A percentile compares a stretch with the other conserved stretches of the same genome.
Conservation (phyloP, 2,888 invertebrate genomes). For the Megamerina dolium region DNA sequence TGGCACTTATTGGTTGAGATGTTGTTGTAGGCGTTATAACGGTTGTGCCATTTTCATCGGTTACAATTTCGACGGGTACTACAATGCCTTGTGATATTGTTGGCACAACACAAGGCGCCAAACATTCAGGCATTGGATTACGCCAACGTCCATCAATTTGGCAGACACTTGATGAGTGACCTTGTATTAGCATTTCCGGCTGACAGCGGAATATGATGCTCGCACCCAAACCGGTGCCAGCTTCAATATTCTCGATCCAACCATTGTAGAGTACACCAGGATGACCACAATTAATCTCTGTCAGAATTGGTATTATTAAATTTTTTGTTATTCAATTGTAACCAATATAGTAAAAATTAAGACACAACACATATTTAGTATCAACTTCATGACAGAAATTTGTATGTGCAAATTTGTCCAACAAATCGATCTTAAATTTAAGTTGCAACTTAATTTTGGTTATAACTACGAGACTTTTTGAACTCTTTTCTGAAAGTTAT, state of each 20-base stretch:
- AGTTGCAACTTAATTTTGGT: too few species aligned
- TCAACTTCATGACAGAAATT: too few species aligned
- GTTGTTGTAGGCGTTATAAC: constrained; percentile 47
- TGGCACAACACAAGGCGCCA: constrained; percentile 92
- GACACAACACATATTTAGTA: too few species aligned
- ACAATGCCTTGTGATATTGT: constrained; percentile 74
- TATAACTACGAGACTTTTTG: too few species aligned
- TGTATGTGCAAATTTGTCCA: too few species aligned
- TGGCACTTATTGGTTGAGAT: constrained; percentile 26
- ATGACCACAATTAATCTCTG: constrained; percentile 95
- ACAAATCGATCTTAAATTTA: too few species aligned
- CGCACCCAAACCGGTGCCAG: constrained; percentile 84
- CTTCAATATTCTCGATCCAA: constrained; percentile 85
- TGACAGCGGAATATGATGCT: constrained; percentile 90
- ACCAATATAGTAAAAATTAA: too few species aligned
- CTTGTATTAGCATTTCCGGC: constrained; percentile 84
- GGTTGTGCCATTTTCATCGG: constrained; percentile 45
- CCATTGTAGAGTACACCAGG: constrained; percentile 94
- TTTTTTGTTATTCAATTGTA: too few species aligned
- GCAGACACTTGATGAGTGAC: constrained; percentile 85
- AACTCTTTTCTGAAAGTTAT: too few species aligned
- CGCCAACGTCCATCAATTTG: constrained; percentile 94
- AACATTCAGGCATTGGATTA: constrained; percentile 82
- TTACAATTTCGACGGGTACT: constrained; percentile 53
- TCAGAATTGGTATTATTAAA: background rate